Conservation (phyloP, 2,888 invertebrate genomes). For the Amphipyra berbera region DNA sequence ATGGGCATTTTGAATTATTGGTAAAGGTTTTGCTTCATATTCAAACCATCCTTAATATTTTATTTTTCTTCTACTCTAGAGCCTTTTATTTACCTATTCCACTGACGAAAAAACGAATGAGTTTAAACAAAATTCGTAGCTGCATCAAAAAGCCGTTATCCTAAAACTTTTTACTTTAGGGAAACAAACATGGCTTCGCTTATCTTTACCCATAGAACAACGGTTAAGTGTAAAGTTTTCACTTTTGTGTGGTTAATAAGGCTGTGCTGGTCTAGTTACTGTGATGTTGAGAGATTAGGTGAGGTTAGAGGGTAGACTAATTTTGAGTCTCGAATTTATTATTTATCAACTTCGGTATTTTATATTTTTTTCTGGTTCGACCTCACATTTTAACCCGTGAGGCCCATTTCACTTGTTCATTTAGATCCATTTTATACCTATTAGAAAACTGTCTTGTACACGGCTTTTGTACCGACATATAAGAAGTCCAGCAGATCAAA, state of each 20-base stretch:
- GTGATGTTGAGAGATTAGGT: background rate
- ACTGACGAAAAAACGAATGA: background rate
- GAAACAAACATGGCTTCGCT: conserved; percentile 16
- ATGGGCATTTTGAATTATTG: no score
- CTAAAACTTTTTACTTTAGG: conserved; percentile 17
- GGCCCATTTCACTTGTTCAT: no score
- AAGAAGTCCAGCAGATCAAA: no score
- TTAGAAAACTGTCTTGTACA: no score
- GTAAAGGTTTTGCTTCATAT: no score
- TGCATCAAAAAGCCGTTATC: conserved; percentile 19
- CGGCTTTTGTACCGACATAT: no score
- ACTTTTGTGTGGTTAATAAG: conserved; percentile 7
- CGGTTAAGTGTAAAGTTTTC: conserved; percentile 16
- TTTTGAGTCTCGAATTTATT: background rate
- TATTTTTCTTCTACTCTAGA: conserved; percentile 1
- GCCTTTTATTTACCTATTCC: background rate
- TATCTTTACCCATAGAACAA: conserved; percentile 10
- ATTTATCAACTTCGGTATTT: background rate
- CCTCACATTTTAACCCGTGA: no score
- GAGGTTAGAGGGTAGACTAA: background rate
- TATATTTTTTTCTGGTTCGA: background rate
- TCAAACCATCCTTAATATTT: no score
- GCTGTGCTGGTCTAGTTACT: background rate
- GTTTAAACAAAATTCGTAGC: conserved; percentile 1
- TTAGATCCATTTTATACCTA: no score